These are phyloP conservation scores for Crotalus adamanteus DNA, from an alignment of 2,797 vertebrate species.

Conservation along the genomic window DNA sequence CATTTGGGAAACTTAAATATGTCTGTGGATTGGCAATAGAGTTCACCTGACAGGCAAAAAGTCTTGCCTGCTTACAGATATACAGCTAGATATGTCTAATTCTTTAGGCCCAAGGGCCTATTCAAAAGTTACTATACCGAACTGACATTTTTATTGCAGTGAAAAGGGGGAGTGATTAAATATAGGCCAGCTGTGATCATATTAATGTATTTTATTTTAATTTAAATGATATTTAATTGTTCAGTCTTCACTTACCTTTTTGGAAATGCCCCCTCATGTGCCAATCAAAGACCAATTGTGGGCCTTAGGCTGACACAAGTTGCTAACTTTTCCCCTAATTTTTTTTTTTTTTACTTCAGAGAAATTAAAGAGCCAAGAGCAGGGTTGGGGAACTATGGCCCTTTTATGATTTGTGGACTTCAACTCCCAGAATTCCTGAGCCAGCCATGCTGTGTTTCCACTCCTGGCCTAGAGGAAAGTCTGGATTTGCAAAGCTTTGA, in stretches of 20 bases:
- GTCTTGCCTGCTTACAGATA: neutral
- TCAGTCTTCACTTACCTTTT: neutral
- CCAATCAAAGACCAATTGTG: neutral
- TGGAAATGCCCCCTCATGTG: neutral
- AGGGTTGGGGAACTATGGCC: neutral
- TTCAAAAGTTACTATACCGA: neutral
- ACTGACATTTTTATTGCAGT: neutral
- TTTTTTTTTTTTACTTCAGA: neutral
- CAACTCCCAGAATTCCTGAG: neutral
- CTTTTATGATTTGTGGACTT: neutral
- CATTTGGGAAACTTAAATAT: neutral
- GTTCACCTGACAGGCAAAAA: neutral
- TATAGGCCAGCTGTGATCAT: neutral
- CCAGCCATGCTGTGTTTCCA: neutral
- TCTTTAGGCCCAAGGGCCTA: neutral
- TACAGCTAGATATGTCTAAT: neutral
- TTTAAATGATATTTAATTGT: neutral
- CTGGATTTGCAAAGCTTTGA: neutral
- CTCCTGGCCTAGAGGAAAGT: neutral
- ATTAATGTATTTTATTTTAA: neutral
- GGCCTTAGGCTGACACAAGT: neutral
- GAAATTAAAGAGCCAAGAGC: neutral
- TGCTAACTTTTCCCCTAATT: neutral
- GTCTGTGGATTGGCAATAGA: neutral
- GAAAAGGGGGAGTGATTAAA: neutral